phyloP scores from a whole-genome alignment of 2,797 vertebrate genomes.

The Xenentodon cancila region DNA sequence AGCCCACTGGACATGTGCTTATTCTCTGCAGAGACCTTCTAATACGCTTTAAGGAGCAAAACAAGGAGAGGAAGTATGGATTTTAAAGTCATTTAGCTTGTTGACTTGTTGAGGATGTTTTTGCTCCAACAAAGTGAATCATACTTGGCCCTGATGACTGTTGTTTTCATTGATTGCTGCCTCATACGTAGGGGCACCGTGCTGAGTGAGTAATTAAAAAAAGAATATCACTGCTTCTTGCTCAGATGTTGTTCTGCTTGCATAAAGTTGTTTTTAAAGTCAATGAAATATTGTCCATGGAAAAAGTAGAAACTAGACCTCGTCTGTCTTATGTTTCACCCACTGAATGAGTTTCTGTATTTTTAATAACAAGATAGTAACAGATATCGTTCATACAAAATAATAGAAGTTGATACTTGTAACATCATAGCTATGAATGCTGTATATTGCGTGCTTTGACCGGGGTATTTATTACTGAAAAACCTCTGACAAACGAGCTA shows the following conservation, averaged over 20 bases:
- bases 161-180: conserved; percentile 32
- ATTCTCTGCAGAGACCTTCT: conserved; percentile 10
- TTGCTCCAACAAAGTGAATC: conserved; percentile 26
- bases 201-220: conserved; percentile 20
- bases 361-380: not conserved
- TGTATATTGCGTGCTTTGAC: not conserved
- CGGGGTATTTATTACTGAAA: conserved; percentile 1
- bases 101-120: conserved; percentile 44
- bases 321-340: not conserved
- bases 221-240: conserved; percentile 16
- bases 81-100: conserved; percentile 27
- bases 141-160: conserved; percentile 17
- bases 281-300: not conserved
- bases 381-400: conserved; percentile 14
- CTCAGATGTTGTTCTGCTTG: conserved; percentile 4
- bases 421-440: not conserved
- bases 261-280: conserved; percentile 1
- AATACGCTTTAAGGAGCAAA: not conserved
- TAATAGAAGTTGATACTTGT: not conserved
- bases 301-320: not conserved
- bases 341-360: not conserved
- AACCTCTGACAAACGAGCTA: not conserved
- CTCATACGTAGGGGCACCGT: not conserved
- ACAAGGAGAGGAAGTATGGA: conserved; percentile 40
- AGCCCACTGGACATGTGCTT: not conserved